Conservation (phyloP, 2,113 vertebrate species). For the Charina bottae region DNA sequence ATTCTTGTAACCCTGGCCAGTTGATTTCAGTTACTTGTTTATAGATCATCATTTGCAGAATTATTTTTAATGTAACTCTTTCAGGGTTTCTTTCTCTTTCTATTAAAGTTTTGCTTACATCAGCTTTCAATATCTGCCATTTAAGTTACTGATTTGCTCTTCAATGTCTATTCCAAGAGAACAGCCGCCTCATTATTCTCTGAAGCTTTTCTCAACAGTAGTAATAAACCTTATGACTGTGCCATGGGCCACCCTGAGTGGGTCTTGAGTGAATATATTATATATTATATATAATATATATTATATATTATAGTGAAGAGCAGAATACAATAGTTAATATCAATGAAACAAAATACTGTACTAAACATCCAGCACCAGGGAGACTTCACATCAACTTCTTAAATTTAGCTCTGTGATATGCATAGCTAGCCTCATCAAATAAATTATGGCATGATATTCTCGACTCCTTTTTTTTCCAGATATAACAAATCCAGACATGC, state of each 20-base stretch:
- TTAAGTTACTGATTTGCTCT: not conserved
- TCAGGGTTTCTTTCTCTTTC: not conserved
- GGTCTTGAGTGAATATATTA: too few species aligned
- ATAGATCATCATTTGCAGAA: not conserved
- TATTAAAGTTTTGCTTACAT: not conserved
- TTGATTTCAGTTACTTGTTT: not conserved
- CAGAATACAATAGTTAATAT: not conserved
- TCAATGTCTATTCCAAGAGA: not conserved
- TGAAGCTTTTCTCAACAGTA: not conserved
- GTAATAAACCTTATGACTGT: not conserved
- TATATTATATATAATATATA: too few species aligned
- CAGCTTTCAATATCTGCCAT: not conserved
- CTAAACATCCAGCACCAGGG: not conserved
- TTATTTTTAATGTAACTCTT: not conserved
- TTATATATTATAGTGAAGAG: too few species aligned
- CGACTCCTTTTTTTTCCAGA: not conserved
- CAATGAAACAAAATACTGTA: not conserved
- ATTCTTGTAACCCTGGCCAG: not conserved
- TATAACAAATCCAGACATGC: not conserved
- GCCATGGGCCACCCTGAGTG: not conserved
- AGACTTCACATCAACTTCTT: not conserved
- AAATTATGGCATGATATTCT: not conserved
- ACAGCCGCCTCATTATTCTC: too few species aligned
- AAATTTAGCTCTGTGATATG: not conserved
- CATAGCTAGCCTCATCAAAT: not conserved